Conservation (phyloP, 2,113 vertebrate genomes). For the Macrotus californicus region DNA sequence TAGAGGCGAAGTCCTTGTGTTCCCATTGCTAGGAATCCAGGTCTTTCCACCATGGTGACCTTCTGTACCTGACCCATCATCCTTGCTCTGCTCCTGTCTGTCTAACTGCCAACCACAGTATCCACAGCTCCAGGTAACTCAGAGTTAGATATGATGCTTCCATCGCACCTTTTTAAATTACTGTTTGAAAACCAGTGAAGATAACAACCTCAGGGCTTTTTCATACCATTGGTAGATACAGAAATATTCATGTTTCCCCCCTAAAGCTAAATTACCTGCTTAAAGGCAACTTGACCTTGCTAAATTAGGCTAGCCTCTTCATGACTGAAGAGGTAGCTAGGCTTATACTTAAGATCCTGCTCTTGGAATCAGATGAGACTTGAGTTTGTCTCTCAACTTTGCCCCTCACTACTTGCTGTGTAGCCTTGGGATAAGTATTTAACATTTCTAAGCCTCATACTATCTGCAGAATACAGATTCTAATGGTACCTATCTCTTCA, state of each 20-base stretch:
- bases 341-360: background rate
- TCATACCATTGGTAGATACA: background rate
- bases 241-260: background rate
- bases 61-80: no score
- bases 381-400: background rate
- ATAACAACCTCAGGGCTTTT: background rate
- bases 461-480: background rate
- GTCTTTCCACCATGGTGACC: no score
- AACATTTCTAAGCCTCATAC: background rate
- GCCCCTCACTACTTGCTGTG: background rate
- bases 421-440: background rate
- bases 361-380: background rate
- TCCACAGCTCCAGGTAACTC: background rate
- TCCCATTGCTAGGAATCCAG: no score
- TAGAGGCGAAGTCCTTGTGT: no score
- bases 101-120: no score
- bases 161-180: background rate
- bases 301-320: background rate
- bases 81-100: no score
- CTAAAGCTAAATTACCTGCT: background rate
- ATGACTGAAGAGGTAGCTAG: background rate
- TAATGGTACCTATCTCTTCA: background rate
- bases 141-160: background rate
- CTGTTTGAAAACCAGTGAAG: background rate
- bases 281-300: background rate